These are phyloP conservation scores for Brachionus sp. DNA, from an alignment of 1,140 invertebrate species.

Conservation along the genomic window DNA sequence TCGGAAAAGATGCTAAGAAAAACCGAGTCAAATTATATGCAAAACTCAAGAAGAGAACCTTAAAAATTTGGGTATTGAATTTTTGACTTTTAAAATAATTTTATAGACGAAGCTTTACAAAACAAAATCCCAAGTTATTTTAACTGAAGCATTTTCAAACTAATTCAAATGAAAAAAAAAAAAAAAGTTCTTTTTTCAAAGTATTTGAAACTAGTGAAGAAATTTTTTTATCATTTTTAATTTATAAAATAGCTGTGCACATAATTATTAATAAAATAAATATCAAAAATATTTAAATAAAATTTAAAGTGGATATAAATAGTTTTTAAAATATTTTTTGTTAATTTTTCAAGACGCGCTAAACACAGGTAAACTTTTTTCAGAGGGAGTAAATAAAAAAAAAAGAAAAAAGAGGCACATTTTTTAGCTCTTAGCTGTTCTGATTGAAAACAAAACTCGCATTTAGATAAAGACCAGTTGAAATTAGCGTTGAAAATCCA, in stretches of 20 bases:
- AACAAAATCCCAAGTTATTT: background rate
- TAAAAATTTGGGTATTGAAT: background rate
- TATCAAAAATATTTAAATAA: too few relatives aligned
- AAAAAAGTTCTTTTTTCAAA: background rate
- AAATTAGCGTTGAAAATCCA: background rate
- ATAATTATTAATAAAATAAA: too few relatives aligned
- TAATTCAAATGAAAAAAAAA: background rate
- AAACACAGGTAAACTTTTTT: background rate
- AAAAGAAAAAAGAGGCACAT: background rate
- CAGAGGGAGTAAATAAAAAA: background rate
- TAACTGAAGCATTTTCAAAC: background rate
- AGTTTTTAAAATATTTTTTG: too few relatives aligned
- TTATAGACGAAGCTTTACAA: background rate
- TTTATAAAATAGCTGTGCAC: background rate
- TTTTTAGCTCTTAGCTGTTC: background rate
- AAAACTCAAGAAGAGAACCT: background rate
- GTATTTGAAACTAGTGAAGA: background rate
- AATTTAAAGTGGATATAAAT: too few relatives aligned
- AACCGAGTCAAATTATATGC: background rate
- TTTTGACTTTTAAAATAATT: background rate
- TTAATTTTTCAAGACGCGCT: background rate
- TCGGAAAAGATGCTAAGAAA: background rate
- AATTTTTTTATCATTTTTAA: background rate
- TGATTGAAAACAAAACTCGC: background rate
- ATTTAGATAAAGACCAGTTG: conserved; percentile 2